Percentiles rank a stretch among this genome's conserved stretches.
phyloP scores from a whole-genome alignment of 2,797 vertebrate genomes.

The Helarctos malayanus region DNA sequence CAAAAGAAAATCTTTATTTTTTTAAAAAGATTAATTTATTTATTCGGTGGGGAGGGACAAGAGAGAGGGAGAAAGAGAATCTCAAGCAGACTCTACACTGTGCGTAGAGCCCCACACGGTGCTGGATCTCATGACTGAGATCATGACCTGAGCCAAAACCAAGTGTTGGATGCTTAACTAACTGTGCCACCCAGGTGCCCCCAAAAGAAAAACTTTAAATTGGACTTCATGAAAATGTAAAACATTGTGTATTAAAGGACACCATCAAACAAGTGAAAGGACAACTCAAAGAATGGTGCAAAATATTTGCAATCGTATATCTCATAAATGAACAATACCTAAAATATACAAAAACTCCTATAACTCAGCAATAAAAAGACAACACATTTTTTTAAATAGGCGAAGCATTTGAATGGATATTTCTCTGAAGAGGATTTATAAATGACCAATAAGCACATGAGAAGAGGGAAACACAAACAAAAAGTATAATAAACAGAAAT shows the following conservation, averaged over 20 bases:
- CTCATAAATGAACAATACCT: not conserved
- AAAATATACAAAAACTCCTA: not conserved
- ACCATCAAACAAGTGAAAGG: conserved; percentile 7
- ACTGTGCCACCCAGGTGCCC: too few species aligned
- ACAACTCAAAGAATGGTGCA: not conserved
- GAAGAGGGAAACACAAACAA: conserved; percentile 30
- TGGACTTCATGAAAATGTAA: conserved; percentile 47
- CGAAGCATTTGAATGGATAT: conserved; percentile 19
- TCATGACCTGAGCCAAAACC: too few species aligned
- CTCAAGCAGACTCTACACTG: too few species aligned
- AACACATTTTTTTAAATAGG: not conserved
- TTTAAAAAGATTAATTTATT: too few species aligned
- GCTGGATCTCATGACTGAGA: too few species aligned
- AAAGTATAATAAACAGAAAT: not conserved
- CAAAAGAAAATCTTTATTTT: not conserved
- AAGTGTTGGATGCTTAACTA: too few species aligned
- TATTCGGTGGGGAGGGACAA: too few species aligned
- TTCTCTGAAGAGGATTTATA: not conserved
- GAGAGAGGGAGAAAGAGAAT: too few species aligned
- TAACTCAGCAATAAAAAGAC: conserved; percentile 1
- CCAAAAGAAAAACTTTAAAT: not conserved
- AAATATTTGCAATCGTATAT: not conserved
- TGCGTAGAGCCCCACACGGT: too few species aligned
- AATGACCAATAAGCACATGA: not conserved
- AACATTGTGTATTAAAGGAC: not conserved